Conservation (phyloP, 2,888 invertebrate genomes). For the Spialia ferax region DNA sequence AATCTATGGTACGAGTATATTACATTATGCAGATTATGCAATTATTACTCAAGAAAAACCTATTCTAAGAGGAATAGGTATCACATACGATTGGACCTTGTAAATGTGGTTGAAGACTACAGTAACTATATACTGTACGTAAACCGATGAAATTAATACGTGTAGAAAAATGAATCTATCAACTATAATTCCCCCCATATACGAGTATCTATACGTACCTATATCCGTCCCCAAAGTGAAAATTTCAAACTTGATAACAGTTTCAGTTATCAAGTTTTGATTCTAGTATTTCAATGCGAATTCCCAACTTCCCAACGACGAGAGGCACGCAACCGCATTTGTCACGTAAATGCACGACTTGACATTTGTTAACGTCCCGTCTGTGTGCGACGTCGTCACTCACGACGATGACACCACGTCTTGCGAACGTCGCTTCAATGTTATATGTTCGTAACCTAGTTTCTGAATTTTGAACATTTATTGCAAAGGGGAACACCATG, state of each 20-base stretch:
- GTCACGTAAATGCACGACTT: conserved; percentile 39
- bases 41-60: no score
- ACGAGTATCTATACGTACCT: no score
- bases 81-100: no score
- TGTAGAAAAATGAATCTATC: no score
- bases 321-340: conserved; percentile 36
- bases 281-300: conserved; percentile 5
- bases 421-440: background rate
- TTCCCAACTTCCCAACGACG: conserved; percentile 16
- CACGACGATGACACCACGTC: conserved; percentile 11
- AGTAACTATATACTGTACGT: no score
- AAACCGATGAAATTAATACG: no score
- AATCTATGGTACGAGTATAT: no score
- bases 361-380: conserved; percentile 35
- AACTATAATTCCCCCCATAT: no score
- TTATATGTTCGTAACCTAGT: background rate
- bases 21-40: no score
- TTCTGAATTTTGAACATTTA: background rate
- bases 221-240: background rate
- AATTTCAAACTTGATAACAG: background rate
- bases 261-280: conserved; percentile 7
- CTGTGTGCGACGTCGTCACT: conserved; percentile 38
- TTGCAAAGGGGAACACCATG: background rate
- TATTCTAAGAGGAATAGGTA: no score
- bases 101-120: no score